Evolutionary conservation across 1,140 invertebrate genomes (phyloP).

Genomic region (Aphelinus certus): DNA sequence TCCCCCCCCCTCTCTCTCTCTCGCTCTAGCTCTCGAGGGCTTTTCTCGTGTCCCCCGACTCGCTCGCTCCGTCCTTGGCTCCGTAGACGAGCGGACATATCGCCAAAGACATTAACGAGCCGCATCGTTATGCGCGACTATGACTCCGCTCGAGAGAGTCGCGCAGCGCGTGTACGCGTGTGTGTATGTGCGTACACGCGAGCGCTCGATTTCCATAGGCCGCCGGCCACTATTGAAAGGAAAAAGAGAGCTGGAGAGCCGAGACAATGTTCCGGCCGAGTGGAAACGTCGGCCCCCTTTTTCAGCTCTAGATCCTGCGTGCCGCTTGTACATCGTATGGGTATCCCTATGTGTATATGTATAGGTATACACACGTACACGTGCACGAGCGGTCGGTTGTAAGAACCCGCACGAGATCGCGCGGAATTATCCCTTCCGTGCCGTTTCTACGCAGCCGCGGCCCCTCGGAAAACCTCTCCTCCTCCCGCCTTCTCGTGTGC

Average conservation of each 20-base stretch:
- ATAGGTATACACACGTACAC: too few relatives aligned
- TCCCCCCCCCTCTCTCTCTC: conserved; percentile 38
- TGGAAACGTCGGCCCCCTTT: conserved; percentile 42
- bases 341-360: too few relatives aligned
- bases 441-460: not conserved
- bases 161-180: conserved; percentile 19
- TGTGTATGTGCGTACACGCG: not conserved
- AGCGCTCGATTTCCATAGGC: conserved; percentile 19
- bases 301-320: not conserved
- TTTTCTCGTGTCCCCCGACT: not conserved
- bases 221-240: conserved; percentile 49
- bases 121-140: conserved; percentile 55
- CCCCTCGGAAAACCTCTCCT: conserved; percentile 41
- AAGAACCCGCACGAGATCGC: conserved; percentile 43
- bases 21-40: conserved; percentile 34
- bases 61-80: not conserved
- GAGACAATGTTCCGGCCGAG: conserved; percentile 51
- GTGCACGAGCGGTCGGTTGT: not conserved
- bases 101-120: conserved; percentile 61
- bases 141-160: conserved; percentile 47
- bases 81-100: conserved; percentile 48
- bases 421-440: conserved; percentile 45
- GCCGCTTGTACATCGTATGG: too few relatives aligned
- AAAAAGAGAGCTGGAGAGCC: conserved; percentile 27
- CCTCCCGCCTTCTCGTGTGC: conserved; percentile 15